Percentiles rank a stretch among this genome's conserved stretches.
Evolutionary conservation across 2,113 vertebrate genomes (phyloP).

Genomic region (Brachypodius melanocephalos): DNA sequence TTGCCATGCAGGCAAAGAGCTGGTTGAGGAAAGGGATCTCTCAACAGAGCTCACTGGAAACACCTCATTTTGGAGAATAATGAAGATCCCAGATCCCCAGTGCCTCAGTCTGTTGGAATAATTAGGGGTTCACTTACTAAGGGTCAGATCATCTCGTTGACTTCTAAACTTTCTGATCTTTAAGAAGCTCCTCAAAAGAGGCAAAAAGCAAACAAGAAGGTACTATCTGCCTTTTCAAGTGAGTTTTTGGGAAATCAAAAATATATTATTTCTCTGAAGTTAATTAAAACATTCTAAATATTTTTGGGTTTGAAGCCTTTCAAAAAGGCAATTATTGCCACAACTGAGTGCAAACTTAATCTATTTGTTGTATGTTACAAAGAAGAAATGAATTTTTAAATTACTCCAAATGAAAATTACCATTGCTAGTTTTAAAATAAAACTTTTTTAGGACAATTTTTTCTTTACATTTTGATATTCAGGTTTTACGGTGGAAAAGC

Average conservation of each 20-base stretch:
- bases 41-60: slow-evolving; percentile 54
- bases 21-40: slow-evolving; percentile 47
- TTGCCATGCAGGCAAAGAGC: neutral
- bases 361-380: neutral
- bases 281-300: neutral
- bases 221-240: neutral
- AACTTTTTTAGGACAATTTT: neutral
- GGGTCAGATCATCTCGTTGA: slow-evolving; percentile 5
- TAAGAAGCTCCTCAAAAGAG: neutral
- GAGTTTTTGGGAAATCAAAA: neutral
- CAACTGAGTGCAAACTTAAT: neutral
- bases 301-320: neutral
- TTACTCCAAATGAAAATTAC: neutral
- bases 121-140: slow-evolving; percentile 44
- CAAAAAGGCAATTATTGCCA: neutral
- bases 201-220: neutral
- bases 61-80: neutral
- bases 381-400: neutral
- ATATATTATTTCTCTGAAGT: neutral
- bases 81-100: neutral
- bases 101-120: neutral
- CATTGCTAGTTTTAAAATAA: neutral
- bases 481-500: neutral
- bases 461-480: neutral
- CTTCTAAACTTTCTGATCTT: slow-evolving; percentile 52